These are phyloP conservation scores for Opisthocomus hoazin DNA, from an alignment of 2,113 vertebrate genomes.

Conservation along the genomic window DNA sequence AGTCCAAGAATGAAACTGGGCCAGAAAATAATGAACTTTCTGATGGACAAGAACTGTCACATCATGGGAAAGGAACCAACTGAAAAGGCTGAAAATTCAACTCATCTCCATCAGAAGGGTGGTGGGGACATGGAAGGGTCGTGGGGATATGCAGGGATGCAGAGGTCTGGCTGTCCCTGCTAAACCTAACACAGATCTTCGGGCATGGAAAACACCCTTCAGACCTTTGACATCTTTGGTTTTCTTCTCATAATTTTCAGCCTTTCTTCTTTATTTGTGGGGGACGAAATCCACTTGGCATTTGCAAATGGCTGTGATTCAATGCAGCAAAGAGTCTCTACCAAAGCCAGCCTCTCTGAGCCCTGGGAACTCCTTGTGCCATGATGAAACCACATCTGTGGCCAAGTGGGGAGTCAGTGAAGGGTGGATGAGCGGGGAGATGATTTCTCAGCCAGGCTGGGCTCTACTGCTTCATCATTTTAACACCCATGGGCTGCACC, in stretches of 20 bases:
- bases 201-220: not conserved
- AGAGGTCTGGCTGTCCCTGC: not conserved
- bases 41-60: not conserved
- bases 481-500: not conserved
- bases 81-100: not conserved
- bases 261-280: not conserved
- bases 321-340: not conserved
- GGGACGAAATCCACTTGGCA: not conserved
- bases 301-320: constrained; percentile 26
- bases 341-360: not conserved
- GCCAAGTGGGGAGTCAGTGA: not conserved
- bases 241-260: not conserved
- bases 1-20: not conserved
- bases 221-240: not conserved
- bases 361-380: constrained; percentile 20
- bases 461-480: not conserved
- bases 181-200: not conserved
- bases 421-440: constrained; percentile 22
- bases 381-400: not conserved
- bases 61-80: not conserved
- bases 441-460: constrained; percentile 11
- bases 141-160: not conserved
- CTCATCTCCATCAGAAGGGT: not conserved
- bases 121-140: rapidly evolving
- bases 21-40: not conserved